phyloP scores from a whole-genome alignment of 1,140 invertebrate species.

The Aphelenchoides fujianensis region DNA sequence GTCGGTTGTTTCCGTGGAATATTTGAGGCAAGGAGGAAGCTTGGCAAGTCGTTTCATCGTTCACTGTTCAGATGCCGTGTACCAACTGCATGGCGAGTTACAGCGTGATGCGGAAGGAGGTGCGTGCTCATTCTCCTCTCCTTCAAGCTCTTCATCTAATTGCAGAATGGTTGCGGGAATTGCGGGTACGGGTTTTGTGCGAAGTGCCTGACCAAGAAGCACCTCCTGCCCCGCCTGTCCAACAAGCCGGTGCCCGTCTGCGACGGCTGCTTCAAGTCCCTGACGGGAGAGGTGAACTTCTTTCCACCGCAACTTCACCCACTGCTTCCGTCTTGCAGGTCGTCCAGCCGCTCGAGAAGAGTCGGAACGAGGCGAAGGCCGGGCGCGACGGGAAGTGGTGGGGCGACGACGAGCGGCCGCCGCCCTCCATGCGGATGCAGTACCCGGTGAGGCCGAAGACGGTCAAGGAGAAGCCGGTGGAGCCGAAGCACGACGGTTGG shows the following conservation, averaged over 20 bases:
- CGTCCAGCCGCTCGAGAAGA: constrained; percentile 5
- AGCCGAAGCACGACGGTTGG: constrained; percentile 9
- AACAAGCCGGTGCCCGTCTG: constrained; percentile 26
- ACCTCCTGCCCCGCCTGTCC: constrained; percentile 12
- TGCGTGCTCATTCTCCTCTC: constrained; percentile 5
- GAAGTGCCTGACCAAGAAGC: constrained; percentile 28
- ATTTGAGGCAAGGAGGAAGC: no score
- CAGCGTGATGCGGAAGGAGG: constrained; percentile 21
- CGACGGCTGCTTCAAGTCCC: constrained; percentile 11
- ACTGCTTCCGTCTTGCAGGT: no score
- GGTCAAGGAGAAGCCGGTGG: not conserved
- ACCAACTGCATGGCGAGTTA: constrained; percentile 33
- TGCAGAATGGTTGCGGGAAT: constrained; percentile 22
- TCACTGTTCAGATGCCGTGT: constrained; percentile 32
- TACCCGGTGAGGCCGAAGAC: constrained; percentile 11
- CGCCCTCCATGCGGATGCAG: constrained; percentile 25
- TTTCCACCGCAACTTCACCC: no score
- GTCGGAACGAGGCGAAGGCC: constrained; percentile 5
- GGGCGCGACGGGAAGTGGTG: constrained; percentile 15
- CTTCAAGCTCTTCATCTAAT: no score
- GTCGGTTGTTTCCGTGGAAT: not conserved
- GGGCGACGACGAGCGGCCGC: constrained; percentile 29
- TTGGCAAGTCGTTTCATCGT: no score
- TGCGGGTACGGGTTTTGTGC: constrained; percentile 31
- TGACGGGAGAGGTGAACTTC: constrained; percentile 18